Conservation (phyloP, 2,888 invertebrate species). For the Leptopilina myrica region DNA sequence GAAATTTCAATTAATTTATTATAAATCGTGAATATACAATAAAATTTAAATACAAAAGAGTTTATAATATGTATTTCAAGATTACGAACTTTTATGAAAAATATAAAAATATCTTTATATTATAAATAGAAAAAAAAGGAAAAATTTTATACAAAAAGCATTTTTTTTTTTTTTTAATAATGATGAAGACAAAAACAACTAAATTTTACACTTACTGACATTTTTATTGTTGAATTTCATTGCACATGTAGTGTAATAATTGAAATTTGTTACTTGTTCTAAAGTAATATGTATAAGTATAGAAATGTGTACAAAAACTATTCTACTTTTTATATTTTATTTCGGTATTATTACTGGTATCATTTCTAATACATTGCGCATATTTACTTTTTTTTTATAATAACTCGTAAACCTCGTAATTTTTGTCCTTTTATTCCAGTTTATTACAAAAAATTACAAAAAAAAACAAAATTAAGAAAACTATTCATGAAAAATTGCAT, state of each 20-base stretch:
- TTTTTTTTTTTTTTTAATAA: background rate
- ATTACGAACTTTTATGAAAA: background rate
- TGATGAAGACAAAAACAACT: conserved; percentile 1
- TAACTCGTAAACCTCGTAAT: conserved; percentile 32
- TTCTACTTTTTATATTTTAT: conserved; percentile 62
- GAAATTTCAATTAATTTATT: too few relatives aligned
- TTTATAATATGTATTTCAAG: too few relatives aligned
- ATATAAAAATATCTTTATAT: background rate
- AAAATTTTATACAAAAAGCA: background rate
- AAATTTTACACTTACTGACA: conserved; percentile 40
- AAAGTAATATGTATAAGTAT: conserved; percentile 59
- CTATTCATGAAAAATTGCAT: background rate
- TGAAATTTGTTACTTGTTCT: conserved; percentile 59
- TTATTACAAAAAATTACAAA: background rate
- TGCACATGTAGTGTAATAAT: conserved; percentile 67
- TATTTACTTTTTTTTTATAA: conserved; percentile 41
- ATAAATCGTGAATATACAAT: too few relatives aligned
- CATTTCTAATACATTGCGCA: conserved; percentile 46
- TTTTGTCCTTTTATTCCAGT: background rate
- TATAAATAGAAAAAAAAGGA: background rate
- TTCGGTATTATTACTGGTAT: conserved; percentile 42
- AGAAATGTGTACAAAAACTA: conserved; percentile 75
- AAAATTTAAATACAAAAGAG: too few relatives aligned
- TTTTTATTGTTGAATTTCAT: conserved; percentile 71
- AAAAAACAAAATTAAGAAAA: too few relatives aligned